phyloP scores from a whole-genome alignment of 2,888 invertebrate genomes.

The Clusia tigrina region DNA sequence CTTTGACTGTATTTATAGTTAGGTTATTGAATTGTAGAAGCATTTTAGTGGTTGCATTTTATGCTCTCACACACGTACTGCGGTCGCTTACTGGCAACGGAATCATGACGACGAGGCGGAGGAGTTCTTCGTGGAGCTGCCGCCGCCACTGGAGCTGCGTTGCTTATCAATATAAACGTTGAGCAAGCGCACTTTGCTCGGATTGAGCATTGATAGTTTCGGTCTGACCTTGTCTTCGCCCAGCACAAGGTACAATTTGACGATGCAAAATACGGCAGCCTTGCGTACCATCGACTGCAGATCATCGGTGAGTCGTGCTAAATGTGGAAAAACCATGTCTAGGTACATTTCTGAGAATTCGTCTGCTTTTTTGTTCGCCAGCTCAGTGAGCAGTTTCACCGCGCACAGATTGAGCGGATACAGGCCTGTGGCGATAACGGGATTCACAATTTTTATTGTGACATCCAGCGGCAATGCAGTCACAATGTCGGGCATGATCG shows the following conservation, averaged over 20 bases:
- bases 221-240: constrained; percentile 87
- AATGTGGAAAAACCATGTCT: constrained; percentile 83
- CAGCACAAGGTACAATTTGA: constrained; percentile 87
- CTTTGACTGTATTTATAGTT: neutral
- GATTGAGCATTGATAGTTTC: constrained; percentile 80
- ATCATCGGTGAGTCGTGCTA: constrained; percentile 91
- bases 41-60: too few species aligned
- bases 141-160: constrained; percentile 48
- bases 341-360: constrained; percentile 80
- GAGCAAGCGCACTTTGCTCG: constrained; percentile 74
- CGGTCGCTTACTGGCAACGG: constrained; percentile 31
- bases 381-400: constrained; percentile 87
- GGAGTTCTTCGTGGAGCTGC: constrained; percentile 59
- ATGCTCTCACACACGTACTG: neutral
- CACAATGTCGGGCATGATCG: constrained; percentile 78
- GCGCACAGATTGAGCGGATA: constrained; percentile 91
- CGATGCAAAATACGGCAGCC: constrained; percentile 97
- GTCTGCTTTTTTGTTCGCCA: constrained; percentile 78
- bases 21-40: too few species aligned
- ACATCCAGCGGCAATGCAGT: constrained; percentile 82
- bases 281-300: constrained; percentile 92
- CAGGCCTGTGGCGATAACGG: constrained; percentile 87
- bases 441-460: constrained; percentile 73
- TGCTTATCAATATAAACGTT: constrained; percentile 60
- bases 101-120: constrained; percentile 61